These are phyloP conservation scores for Aspiorhynchus laticeps DNA, from an alignment of 2,113 vertebrate genomes.

Conservation along the genomic window DNA sequence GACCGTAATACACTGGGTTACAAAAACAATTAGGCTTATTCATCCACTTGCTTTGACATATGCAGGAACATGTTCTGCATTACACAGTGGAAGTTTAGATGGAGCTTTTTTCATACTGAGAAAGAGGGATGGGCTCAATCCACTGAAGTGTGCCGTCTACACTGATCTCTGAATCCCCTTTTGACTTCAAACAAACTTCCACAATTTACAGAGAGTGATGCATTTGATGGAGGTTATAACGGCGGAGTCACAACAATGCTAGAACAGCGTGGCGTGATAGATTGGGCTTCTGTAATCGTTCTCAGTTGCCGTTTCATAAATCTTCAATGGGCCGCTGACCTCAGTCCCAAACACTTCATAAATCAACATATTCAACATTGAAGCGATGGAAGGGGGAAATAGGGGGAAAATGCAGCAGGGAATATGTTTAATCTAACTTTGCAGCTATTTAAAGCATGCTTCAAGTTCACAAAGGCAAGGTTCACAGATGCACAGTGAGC, in stretches of 20 bases:
- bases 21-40: slow-evolving; percentile 41
- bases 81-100: slow-evolving; percentile 23
- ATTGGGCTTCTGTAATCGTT: slow-evolving; percentile 68
- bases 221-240: slow-evolving; percentile 65
- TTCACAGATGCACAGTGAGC: slow-evolving; percentile 63
- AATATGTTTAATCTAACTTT: slow-evolving; percentile 63
- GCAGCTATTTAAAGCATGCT: slow-evolving; percentile 65
- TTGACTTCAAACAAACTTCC: slow-evolving; percentile 48
- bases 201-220: slow-evolving; percentile 54
- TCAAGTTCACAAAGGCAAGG: slow-evolving; percentile 66
- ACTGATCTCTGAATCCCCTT: slow-evolving; percentile 28
- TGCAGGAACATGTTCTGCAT: slow-evolving; percentile 1
- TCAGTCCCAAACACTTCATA: slow-evolving; percentile 73
- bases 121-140: slow-evolving; percentile 16
- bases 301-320: slow-evolving; percentile 76
- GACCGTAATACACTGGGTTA: slow-evolving; percentile 33
- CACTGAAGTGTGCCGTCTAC: slow-evolving; percentile 18
- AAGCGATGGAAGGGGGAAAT: slow-evolving; percentile 56
- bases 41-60: slow-evolving; percentile 38
- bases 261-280: slow-evolving; percentile 70
- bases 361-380: slow-evolving; percentile 74
- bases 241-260: slow-evolving; percentile 61
- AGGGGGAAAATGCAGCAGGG: slow-evolving; percentile 57
- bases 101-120: slow-evolving; percentile 32
- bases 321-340: slow-evolving; percentile 74